Evolutionary conservation across 2,888 invertebrate genomes (phyloP).

Genomic region (Pseudococcus longispinus): DNA sequence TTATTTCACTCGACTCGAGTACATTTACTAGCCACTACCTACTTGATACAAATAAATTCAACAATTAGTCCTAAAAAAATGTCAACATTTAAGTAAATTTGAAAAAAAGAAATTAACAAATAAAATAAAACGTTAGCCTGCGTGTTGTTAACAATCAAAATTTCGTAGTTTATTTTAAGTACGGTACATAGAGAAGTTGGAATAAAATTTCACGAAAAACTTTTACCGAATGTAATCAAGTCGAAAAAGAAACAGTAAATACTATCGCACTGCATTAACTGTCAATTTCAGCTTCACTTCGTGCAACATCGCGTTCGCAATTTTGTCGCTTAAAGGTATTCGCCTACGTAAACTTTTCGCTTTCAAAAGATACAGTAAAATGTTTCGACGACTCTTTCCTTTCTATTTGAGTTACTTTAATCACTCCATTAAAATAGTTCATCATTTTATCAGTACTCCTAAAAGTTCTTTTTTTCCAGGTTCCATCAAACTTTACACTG

Average conservation of each 20-base stretch:
- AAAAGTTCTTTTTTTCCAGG: background rate
- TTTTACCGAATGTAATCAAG: slow-evolving; percentile 19
- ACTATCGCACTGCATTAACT: slow-evolving; percentile 26
- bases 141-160: background rate
- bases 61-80: background rate
- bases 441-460: slow-evolving; percentile 12
- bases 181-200: background rate
- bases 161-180: slow-evolving; percentile 16
- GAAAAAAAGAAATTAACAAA: background rate
- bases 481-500: background rate
- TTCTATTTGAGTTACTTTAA: slow-evolving; percentile 34
- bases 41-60: background rate
- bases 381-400: slow-evolving; percentile 27
- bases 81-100: background rate
- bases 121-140: background rate
- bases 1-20: background rate
- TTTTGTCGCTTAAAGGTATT: slow-evolving; percentile 25
- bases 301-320: slow-evolving; percentile 20
- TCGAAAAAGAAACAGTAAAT: slow-evolving; percentile 31
- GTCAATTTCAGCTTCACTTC: slow-evolving; percentile 28
- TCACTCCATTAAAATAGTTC: slow-evolving; percentile 28
- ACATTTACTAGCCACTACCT: background rate
- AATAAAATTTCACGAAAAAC: background rate
- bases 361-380: slow-evolving; percentile 32
- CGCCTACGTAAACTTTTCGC: slow-evolving; percentile 30